A percentile compares a stretch with the other conserved stretches of the same genome.
These are phyloP conservation scores for Drosophila teissieri DNA, from an alignment of 1,140 invertebrate genomes.

Conservation along the genomic window DNA sequence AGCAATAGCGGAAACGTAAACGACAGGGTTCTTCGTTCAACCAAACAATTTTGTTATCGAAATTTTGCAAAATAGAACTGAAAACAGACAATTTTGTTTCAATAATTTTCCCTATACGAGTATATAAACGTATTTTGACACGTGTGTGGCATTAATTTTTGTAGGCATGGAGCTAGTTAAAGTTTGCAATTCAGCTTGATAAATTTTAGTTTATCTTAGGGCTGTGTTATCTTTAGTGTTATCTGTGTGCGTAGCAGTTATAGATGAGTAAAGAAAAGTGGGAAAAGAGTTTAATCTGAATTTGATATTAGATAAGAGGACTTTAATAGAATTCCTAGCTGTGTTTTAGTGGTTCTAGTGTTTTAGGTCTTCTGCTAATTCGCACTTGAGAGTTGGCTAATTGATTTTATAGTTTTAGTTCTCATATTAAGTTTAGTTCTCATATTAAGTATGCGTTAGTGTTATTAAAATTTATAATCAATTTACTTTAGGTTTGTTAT, in stretches of 20 bases:
- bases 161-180: conserved; percentile 75
- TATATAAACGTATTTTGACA: conserved; percentile 39
- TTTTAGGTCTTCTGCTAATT: conserved; percentile 35
- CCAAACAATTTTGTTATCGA: conserved; percentile 42
- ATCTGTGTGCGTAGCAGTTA: conserved; percentile 44
- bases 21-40: conserved; percentile 46
- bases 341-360: conserved; percentile 8
- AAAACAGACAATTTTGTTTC: conserved; percentile 46
- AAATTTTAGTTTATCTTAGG: conserved; percentile 32
- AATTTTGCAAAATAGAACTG: conserved; percentile 28
- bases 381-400: conserved; percentile 45
- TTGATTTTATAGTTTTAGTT: conserved; percentile 44
- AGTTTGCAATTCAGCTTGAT: conserved; percentile 45
- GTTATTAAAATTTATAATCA: conserved; percentile 60
- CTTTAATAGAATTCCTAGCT: conserved; percentile 46
- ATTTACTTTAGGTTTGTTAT: conserved; percentile 30
- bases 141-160: conserved; percentile 33
- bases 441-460: conserved; percentile 66
- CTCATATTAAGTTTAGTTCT: conserved; percentile 9
- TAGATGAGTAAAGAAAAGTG: conserved; percentile 47
- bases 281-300: conserved; percentile 43
- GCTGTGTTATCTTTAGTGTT: neutral
- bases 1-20: conserved; percentile 61
- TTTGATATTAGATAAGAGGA: conserved; percentile 37
- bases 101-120: conserved; percentile 16